Evolutionary conservation across 2,888 invertebrate species (phyloP), one percentile per base, ranked within the genome.

Genomic region (Tetrapedia diversipes): DNA sequence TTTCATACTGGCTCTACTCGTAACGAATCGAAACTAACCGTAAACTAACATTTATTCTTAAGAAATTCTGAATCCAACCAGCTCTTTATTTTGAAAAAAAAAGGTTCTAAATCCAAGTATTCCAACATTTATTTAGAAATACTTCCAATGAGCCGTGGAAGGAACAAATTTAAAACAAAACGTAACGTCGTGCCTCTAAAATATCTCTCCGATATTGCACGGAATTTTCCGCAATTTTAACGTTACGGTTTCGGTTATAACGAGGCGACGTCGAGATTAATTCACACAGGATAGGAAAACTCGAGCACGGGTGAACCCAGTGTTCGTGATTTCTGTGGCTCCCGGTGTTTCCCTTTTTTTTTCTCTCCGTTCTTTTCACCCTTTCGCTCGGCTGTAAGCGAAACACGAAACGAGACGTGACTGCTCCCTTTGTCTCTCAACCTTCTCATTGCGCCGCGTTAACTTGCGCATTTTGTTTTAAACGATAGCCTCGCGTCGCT

Each of bases 261-360:
- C 51, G 29, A 16, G 22, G 6, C n/a, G 39, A 47, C 19, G 68
- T 19, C 29, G 29, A 16, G 22, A 39, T 70, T 61, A 63, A 56
- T 54, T 61, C 73, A 56, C 34, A 39, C 37, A 27, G 54, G 61
- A 60, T 53, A 29, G 29, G 29, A 34, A 64, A 54, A 54, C 24
- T 73, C 34, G 49, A 73, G 56, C 71, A 49, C 60, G 56, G 41
- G 43, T 70, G 70, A 56, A 56, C 29, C 61, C 71, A 47, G 49
- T 70, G 61, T 56, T 70, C 41, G 47, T 29, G 39, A 61, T 70
- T 49, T 54, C 60, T 47, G 39, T 22, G 54, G 45, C 39, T 32
- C 29, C 14, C n/a, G 54, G 34, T 47, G 39, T 69, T 59, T 39
- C 72, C 27, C 11, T 47, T 41, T 32, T n/a, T n/a, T n/a, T n/a